These are phyloP conservation scores for Pterostichus madidus DNA, from an alignment of 2,888 invertebrate genomes.

Conservation along the genomic window DNA sequence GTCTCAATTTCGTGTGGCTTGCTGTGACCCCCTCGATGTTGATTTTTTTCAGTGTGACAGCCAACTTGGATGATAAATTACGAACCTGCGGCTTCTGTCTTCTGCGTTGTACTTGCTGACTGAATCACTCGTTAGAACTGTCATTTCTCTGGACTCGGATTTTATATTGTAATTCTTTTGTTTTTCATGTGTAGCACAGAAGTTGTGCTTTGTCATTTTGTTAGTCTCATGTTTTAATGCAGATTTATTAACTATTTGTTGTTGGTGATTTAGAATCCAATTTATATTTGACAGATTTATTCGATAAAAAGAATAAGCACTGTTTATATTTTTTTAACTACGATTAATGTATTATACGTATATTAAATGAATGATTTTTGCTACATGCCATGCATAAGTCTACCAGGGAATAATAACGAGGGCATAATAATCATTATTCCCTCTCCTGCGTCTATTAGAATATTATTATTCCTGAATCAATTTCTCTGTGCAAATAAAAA, in stretches of 20 bases:
- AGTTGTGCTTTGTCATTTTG: neutral
- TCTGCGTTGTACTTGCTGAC: conserved; percentile 34
- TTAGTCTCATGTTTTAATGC: neutral
- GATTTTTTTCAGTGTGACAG: conserved; percentile 41
- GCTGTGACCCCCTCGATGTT: conserved; percentile 39
- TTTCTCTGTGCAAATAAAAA: too few species aligned
- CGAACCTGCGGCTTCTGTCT: conserved; percentile 19
- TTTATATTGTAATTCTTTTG: conserved; percentile 7
- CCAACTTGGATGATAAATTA: conserved; percentile 57
- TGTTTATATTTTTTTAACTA: too few species aligned
- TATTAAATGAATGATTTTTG: too few species aligned
- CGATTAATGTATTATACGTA: too few species aligned
- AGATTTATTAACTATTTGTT: too few species aligned
- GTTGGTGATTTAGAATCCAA: neutral
- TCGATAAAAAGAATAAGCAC: too few species aligned
- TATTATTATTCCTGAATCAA: too few species aligned
- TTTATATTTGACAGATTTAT: too few species aligned
- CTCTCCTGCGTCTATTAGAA: too few species aligned
- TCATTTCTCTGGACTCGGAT: conserved; percentile 15
- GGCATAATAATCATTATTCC: too few species aligned
- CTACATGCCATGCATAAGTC: too few species aligned
- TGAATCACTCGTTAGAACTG: conserved; percentile 36
- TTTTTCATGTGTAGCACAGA: neutral
- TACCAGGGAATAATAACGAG: too few species aligned
- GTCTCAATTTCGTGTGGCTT: conserved; percentile 34